Base-by-base conservation (phyloP, 2,113 vertebrate genomes). In the Marmota monax region DNA sequence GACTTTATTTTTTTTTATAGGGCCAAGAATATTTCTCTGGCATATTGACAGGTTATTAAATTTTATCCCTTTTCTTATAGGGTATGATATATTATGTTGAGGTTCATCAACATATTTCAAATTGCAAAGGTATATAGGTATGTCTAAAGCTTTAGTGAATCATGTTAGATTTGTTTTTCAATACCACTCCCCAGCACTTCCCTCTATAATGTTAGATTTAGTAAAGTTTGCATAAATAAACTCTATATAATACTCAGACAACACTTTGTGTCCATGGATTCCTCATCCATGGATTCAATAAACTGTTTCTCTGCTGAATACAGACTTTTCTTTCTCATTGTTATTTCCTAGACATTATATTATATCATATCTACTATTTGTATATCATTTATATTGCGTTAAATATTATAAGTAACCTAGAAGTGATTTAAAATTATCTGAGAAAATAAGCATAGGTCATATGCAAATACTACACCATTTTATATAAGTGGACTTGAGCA, bases 51-150 rank as follows among this genome's bases (percentile, higher is more conserved):
- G 32, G 69, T 74, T 73, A 48, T 85, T 88, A 84, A 73, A 94
- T 76, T 90, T 88, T 7, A 27, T 29, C 51, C 72, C 12, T 90
- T 96, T 94, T 83, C 48, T 94, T 90, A 80, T 18, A 18, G 63
- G 32, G 42, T 45, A 45, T 39, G 56, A 69, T 58, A 25, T 2
- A 53, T 10, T 51, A n/a, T 80, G 53, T 76, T 85, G 51, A 82
- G 16, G 4, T 95, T 22, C 69, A 34, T 77, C 45, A 93, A 53
- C n/a, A 32, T 56, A 67, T 79, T n/a, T 67, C 65, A 48, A 48
- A 80, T 73, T 29, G 10, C 34, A 39, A 77, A 45, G 9, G 6
- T 45, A 27, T 34, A 37, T 67, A 69, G 27, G 13, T 63, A 23
- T 45, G 12, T 32, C 2, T 48, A 82, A 90, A 96, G 27, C 2